Base-by-base conservation (phyloP, 2,888 invertebrate genomes). In the Cryptus armator region DNA sequence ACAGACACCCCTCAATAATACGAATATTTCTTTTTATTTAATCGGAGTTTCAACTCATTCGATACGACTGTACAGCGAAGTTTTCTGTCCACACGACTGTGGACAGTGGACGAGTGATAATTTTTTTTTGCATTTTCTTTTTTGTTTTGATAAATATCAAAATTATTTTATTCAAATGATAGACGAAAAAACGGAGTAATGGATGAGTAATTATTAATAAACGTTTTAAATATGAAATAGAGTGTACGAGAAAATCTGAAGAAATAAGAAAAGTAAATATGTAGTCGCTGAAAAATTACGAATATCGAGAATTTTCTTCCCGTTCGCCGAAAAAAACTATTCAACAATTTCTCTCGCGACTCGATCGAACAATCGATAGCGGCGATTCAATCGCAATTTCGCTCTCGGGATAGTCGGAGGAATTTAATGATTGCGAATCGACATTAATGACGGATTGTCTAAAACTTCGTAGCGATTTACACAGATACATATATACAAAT, bases 91-190 rank as follows among this genome's bases (percentile, higher is more conserved):
- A 32, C 24, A 56, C 66, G 75, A 75, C 67, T 24, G 59, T 59
- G 66, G 66, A 56, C 64, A 53, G 53, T 19, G 62, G 43, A 77
- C 29, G 48, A 74, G 24, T 48, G 46, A 72, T 66, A 1, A 24
- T 1, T 62, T 81, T 66, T 1, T 62, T 62, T 51, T 24, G 32
- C 29, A 24, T 44, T 37, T 37, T 62, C 51, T 53, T 70, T 74
- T 71, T 77, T 56, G 70, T 53, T 76, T 6, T 62, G 14, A 29
- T 62, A 62, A 62, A 67, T 67, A 75, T 77, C 77, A 89, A 91
- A 89, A 87, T 88, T 83, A 71, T 82, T 89, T 90, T 88, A 90
- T 90, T 90, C 83, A 70, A 89, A 86, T 86, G 82, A 87, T 83
- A 86, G 87, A 89, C 70, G 83, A 86, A 89, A 90, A 86, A 89